Conservation (phyloP, 1,140 invertebrate genomes). For the Sinella curviseta region DNA sequence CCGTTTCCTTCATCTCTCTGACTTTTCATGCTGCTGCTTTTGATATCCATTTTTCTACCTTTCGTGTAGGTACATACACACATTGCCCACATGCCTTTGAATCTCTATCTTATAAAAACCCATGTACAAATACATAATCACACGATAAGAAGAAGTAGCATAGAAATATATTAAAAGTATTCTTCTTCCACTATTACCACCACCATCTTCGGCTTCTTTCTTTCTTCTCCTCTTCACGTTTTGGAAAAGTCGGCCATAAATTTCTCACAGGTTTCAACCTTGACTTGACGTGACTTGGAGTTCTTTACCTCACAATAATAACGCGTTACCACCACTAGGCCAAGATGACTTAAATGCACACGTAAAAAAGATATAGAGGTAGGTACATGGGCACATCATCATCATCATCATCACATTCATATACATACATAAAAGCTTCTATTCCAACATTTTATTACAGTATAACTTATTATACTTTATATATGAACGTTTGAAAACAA, state of each 20-base stretch:
- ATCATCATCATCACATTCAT: no score
- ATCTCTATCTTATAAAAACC: no score
- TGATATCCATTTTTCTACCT: not conserved
- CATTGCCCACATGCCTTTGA: no score
- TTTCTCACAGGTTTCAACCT: slow-evolving; percentile 23
- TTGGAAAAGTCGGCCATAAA: slow-evolving; percentile 24
- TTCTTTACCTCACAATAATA: slow-evolving; percentile 22
- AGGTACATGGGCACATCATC: not conserved
- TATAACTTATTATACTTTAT: not conserved
- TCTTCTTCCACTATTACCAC: not conserved
- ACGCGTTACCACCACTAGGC: slow-evolving; percentile 11
- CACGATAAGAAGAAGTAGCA: no score
- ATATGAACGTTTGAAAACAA: not conserved
- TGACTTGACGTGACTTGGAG: slow-evolving; percentile 26
- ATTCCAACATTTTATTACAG: no score
- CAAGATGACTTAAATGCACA: slow-evolving; percentile 17
- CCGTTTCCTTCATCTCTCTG: not conserved
- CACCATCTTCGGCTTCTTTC: slow-evolving; percentile 8
- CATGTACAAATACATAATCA: no score
- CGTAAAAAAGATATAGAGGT: not conserved
- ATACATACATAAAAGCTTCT: not conserved
- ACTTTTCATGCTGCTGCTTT: not conserved
- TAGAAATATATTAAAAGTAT: no score
- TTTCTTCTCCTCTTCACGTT: slow-evolving; percentile 20
- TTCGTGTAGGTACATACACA: no score